Conservation (phyloP, 2,113 vertebrate genomes). For the Callospermophilus lateralis region DNA sequence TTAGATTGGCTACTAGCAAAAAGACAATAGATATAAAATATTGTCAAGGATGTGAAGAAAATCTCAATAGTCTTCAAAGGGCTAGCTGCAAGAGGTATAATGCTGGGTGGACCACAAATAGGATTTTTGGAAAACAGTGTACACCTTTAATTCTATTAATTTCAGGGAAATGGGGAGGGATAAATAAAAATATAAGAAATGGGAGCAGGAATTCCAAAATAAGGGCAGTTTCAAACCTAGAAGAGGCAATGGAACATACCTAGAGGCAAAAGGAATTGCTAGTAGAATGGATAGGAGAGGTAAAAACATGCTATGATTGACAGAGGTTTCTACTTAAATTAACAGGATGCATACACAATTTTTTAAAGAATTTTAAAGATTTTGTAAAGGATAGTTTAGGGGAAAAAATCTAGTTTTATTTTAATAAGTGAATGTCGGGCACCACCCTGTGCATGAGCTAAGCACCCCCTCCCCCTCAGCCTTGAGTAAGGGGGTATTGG, state of each 20-base stretch:
- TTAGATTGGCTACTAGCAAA: neutral
- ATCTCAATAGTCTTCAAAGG: neutral
- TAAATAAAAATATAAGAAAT: conserved; percentile 1
- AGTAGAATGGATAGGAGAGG: neutral
- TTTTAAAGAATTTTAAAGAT: neutral
- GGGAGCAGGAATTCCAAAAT: too few species aligned
- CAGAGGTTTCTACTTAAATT: neutral
- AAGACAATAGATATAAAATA: neutral
- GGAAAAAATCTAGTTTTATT: neutral
- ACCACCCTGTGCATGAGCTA: too few species aligned
- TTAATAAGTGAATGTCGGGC: neutral
- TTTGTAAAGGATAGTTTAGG: neutral
- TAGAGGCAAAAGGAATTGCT: neutral
- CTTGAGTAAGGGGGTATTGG: too few species aligned
- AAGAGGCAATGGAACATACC: too few species aligned
- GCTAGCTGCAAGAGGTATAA: neutral
- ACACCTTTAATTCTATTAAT: neutral
- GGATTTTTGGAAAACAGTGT: neutral
- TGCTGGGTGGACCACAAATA: neutral
- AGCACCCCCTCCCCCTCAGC: too few species aligned
- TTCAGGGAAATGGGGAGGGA: neutral
- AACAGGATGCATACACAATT: neutral
- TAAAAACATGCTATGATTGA: neutral
- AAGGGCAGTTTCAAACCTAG: too few species aligned
- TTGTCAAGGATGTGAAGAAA: neutral